Evolutionary conservation across 2,888 invertebrate genomes (phyloP), one percentile per base, ranked within the genome.

Genomic region (Macaria liturata): DNA sequence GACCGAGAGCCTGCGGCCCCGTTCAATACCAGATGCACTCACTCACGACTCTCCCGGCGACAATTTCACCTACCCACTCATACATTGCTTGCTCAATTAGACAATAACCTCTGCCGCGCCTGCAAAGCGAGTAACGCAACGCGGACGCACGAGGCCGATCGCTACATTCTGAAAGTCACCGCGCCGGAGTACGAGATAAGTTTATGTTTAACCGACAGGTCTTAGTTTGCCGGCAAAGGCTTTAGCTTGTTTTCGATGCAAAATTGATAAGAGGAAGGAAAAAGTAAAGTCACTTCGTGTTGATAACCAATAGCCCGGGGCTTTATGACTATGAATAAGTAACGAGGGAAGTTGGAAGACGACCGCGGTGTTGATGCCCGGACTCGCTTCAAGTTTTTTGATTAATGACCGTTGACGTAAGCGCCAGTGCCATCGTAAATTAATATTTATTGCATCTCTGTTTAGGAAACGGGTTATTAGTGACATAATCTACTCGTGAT

Each of bases 1-100:
- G 90, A 89, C 91, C 90, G 87, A 85, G 84, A 85, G 86, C 76
- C 74, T 75, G 71, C 83, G 87, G 82, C 90, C 90, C 76, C 85
- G 86, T 86, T 90, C 84, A 85, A 85, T 88, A 89, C 80, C 85
- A 86, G 81, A 78, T 74, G 72, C 70, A 71, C 75, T 67, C 72
- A 83, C 76, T 72, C 67, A 65, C 61, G 72, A 73, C 67, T 68
- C 65, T 61, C 61, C 63, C 60, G 67, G 54, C 64, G 64, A 76
- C 69, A 70, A 71, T 75, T 72, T 69, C 63, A 63, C 66, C 62
- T 51, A 57, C 46, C 40, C 46, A 67, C 46, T 49, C 59, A 75
- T 84, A 74, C 88, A 88, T 83, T 83, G 74, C 80, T 53, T 57
- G 69, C 69, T 82, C 70, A 68, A 62, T 65, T 70, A 55, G 46